phyloP scores from a whole-genome alignment of 2,113 vertebrate genomes.

The Meleagris gallopavo region DNA sequence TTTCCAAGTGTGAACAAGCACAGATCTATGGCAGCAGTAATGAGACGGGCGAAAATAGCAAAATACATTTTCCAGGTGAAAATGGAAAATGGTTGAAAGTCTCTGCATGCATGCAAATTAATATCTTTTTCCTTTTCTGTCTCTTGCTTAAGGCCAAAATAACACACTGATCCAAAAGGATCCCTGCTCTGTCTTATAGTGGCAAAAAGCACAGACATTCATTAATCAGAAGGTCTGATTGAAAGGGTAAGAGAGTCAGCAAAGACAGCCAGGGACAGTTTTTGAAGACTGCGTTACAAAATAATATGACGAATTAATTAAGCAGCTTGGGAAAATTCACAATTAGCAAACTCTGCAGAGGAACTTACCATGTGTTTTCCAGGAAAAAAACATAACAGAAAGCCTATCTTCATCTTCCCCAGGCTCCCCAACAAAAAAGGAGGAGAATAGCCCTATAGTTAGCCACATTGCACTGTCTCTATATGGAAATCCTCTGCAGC shows the following conservation, averaged over 20 bases:
- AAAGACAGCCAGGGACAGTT: background rate
- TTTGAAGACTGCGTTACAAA: constrained; percentile 2
- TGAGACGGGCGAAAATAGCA: background rate
- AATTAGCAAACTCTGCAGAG: background rate
- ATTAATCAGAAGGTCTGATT: background rate
- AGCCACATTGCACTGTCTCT: background rate
- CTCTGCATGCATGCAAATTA: background rate
- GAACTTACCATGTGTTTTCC: constrained; percentile 4
- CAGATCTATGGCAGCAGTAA: background rate
- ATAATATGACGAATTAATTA: constrained; percentile 1
- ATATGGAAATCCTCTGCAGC: background rate
- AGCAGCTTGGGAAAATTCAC: constrained; percentile 11
- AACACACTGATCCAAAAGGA: background rate
- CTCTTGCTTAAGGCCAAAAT: background rate
- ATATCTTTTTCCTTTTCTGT: background rate
- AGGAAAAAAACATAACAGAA: background rate
- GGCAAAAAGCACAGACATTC: background rate
- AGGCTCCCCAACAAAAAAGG: background rate
- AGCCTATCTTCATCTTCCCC: background rate
- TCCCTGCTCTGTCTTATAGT: background rate
- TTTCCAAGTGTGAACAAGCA: background rate
- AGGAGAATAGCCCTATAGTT: constrained; percentile 6
- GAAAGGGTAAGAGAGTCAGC: background rate
- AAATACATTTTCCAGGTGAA: background rate
- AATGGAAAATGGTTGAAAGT: background rate